These are phyloP conservation scores for Harpagus bidentatus DNA, from an alignment of 2,113 vertebrate species.

Conservation along the genomic window DNA sequence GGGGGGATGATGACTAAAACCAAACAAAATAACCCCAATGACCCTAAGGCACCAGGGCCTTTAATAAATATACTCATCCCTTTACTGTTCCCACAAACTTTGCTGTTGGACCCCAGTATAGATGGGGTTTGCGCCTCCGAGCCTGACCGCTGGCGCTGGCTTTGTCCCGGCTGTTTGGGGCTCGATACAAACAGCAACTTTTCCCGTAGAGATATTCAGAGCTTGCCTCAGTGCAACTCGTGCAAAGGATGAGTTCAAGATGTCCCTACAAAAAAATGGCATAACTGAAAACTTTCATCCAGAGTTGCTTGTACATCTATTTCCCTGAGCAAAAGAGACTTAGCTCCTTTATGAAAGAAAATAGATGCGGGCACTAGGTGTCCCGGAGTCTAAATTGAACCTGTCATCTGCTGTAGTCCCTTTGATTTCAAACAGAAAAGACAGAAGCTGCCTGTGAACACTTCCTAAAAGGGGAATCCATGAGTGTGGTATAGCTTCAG, in stretches of 20 bases:
- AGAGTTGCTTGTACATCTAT: not conserved
- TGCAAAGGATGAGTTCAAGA: not conserved
- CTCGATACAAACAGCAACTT: not conserved
- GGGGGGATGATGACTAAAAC: not conserved
- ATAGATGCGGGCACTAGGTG: not conserved
- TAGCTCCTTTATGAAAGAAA: not conserved
- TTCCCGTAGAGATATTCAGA: not conserved
- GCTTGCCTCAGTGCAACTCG: not conserved
- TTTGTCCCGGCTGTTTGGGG: not conserved
- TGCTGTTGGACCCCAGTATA: not conserved
- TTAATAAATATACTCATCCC: not conserved
- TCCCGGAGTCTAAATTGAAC: not conserved
- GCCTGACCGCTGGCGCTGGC: accelerated
- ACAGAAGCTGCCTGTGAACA: not conserved
- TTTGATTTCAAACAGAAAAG: not conserved
- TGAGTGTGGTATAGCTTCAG: not conserved
- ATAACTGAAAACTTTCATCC: not conserved
- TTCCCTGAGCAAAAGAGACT: not conserved
- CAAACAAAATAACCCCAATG: not conserved
- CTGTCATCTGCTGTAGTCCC: not conserved
- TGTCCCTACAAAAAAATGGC: accelerated
- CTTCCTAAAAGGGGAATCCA: not conserved
- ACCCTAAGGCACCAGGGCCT: not conserved
- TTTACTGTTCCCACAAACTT: not conserved
- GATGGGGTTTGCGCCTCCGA: not conserved